Base-by-base conservation (phyloP, 2,113 vertebrate species). In the Ceyx melanurus region DNA sequence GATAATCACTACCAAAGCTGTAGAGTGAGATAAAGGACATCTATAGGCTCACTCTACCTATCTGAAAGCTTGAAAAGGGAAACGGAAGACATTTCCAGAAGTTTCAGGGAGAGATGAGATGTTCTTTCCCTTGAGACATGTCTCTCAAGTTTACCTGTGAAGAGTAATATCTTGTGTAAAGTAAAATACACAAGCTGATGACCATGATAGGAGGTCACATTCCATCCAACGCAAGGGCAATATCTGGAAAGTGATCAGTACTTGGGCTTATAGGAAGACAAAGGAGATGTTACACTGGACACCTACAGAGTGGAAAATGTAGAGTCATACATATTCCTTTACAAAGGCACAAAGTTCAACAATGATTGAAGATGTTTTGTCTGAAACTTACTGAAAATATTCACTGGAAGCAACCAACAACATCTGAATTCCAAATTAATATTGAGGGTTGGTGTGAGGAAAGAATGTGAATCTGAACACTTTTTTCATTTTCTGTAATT, bases 141-240 rank as follows among this genome's bases (percentile, higher is more conserved):
- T 6, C 1, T 42, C 11, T 54, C 8, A n/a, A 21, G 12, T 68
- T 61, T 26, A 19, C 9, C 6, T 56, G 25, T 51, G 9, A 46
- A 14, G 11, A 37, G 7, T 25, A 33, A 46, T 28, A 4, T 3
- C 4, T 11, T 42, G 11, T 22, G 3, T 15, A n/a, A 68, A 58
- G 11, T 56, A 16, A 64, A 10, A 65, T 8, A 9, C 35, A 16
- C 11, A 9, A 46, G 11, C 7, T 53, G 19, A 14, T 43, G 22
- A 3, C 53, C 0, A 0, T 50, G 54, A 8, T 0, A 0, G 4
- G 19, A 56, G 5, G 3, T 28, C 12, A 53, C 9, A 12, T 5
- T 74, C 1, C 12, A 17, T 17, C 21, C 11, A 35, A 12, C 3
- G 17, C 9, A 46, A 25, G 25, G 20, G 13, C 13, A 51, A 31